Evolutionary conservation across 1,140 invertebrate genomes (phyloP).

Genomic region (Drosophila trapezifrons): DNA sequence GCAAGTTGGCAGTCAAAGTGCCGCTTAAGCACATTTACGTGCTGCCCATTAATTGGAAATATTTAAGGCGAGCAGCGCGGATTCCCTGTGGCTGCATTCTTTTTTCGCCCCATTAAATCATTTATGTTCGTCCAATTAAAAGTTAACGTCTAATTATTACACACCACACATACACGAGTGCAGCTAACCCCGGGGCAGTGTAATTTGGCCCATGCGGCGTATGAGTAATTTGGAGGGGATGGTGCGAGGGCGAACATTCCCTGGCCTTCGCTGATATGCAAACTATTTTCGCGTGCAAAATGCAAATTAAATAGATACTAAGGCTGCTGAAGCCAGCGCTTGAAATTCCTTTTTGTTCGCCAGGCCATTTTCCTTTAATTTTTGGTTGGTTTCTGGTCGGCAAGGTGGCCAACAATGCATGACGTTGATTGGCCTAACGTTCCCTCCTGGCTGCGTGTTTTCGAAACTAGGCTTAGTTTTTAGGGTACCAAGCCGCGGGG

Average conservation of each 20-base stretch:
- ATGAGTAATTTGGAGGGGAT: conserved; percentile 55
- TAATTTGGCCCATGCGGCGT: conserved; percentile 57
- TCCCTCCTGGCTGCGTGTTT: conserved; percentile 14
- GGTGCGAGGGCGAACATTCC: conserved; percentile 16
- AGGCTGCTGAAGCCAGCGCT: conserved; percentile 2
- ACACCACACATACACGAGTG: conserved; percentile 14
- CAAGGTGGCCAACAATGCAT: conserved; percentile 41
- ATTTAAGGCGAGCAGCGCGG: conserved; percentile 9
- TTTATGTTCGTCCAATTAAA: conserved; percentile 68
- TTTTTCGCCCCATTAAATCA: conserved; percentile 53
- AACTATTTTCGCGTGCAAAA: conserved; percentile 77
- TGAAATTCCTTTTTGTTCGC: conserved; percentile 3
- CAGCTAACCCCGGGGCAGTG: conserved; percentile 45
- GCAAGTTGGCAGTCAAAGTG: conserved; percentile 42
- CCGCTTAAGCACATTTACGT: conserved; percentile 63
- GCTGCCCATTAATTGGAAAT: conserved; percentile 61
- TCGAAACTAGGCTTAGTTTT: conserved; percentile 8
- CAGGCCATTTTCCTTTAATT: conserved; percentile 36
- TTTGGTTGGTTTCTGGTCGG: conserved; percentile 16
- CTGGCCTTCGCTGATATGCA: conserved; percentile 30
- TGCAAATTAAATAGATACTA: conserved; percentile 75
- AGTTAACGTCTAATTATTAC: conserved; percentile 66
- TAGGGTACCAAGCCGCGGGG: too few species aligned
- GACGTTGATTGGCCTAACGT: conserved; percentile 53
- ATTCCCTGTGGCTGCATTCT: conserved; percentile 12